Conservation (phyloP, 2,888 invertebrate species). For the Rhaphigaster nebulosa region DNA sequence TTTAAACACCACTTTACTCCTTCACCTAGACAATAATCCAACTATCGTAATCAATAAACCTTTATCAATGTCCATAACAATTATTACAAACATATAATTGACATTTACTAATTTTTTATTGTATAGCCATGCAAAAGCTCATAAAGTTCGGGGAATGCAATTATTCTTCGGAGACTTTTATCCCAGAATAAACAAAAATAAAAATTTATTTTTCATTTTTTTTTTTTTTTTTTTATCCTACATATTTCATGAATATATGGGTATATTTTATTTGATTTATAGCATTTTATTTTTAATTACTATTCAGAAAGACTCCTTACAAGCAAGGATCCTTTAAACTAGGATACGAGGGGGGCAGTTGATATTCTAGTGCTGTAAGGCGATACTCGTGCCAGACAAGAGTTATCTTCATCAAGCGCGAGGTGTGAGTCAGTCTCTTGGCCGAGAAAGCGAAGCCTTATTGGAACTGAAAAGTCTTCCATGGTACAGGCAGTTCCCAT, state of each 20-base stretch:
- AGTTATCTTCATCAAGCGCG: constrained; percentile 33
- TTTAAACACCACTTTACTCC: too few relatives aligned
- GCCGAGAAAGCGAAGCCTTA: neutral
- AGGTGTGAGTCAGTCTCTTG: constrained; percentile 32
- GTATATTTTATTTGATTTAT: neutral
- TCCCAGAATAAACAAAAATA: too few relatives aligned
- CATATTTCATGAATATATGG: neutral
- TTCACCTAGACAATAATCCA: too few relatives aligned
- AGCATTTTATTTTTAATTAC: neutral
- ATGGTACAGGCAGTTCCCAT: neutral
- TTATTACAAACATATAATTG: too few relatives aligned
- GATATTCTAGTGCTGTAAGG: constrained; percentile 1
- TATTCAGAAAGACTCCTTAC: neutral
- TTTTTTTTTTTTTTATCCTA: neutral
- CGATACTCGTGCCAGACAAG: constrained; percentile 36
- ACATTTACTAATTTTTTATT: too few relatives aligned
- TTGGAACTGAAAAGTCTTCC: constrained; percentile 31
- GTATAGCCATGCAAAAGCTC: too few relatives aligned
- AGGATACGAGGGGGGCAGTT: neutral
- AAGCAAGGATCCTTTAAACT: neutral
- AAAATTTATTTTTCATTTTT: too few relatives aligned
- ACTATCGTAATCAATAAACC: too few relatives aligned
- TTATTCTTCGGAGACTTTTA: too few relatives aligned
- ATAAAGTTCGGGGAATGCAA: too few relatives aligned
- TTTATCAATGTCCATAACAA: too few relatives aligned